Evolutionary conservation across 2,113 vertebrate genomes (phyloP), one percentile per base, ranked within the genome.

Genomic region (Notarius quadriscutis): DNA sequence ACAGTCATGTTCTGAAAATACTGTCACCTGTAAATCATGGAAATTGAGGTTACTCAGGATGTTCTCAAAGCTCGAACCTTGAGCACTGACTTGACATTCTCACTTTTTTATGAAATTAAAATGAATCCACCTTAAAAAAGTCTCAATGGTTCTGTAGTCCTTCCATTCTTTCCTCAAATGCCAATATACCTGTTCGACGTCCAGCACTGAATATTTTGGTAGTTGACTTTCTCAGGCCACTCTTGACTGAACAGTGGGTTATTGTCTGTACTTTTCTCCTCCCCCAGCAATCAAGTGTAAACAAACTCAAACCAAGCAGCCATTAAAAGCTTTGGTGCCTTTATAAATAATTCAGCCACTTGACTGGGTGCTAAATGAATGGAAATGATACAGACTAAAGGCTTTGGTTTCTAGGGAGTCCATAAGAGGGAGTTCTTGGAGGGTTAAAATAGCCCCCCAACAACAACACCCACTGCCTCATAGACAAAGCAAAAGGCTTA

Each of bases 291-390:
- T 92, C 90, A 94, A 91, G 93, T 92, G 92, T 92, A 90, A 93
- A 93, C 92, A 92, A 91, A 92, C 89, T 90, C 91, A 90, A 93
- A 90, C 90, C 93, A 91, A 94, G 91, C 91, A 91, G 89, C 91
- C 92, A 92, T 87, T 91, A 94, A 93, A 92, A 93, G 92, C 87
- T 89, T 53, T 87, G 89, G 82, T 67, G 86, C 86, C 92, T 95
- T 91, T 94, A 94, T 95, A 94, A 94, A 95, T 96, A 94, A 95
- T 95, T 94, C 93, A 95, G 84, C 86, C 90, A 88, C 91, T 93
- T 90, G 91, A 92, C 89, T 92, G 90, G 91, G 91, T 92, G 83
- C 86, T 88, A 91, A 89, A 89, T 92, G 91, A 92, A 93, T 94
- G 92, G 92, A 91, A 91, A 85, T 93, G 92, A 92, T 87, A 91